These are phyloP conservation scores for Metallyticus violacea DNA, from an alignment of 2,888 invertebrate species.

Conservation along the genomic window DNA sequence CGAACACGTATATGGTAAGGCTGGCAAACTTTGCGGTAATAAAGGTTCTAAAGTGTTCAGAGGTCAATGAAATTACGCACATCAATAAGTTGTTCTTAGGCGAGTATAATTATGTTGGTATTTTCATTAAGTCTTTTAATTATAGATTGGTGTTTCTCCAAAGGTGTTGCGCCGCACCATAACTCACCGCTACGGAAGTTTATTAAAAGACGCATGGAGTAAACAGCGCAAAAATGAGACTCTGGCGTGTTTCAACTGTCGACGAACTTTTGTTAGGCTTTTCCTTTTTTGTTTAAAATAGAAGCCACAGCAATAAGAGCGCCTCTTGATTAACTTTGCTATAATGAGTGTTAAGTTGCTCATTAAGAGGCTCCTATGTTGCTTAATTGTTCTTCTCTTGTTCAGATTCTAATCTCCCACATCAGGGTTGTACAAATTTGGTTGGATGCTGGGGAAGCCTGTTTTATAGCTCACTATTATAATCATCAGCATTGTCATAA, in stretches of 20 bases:
- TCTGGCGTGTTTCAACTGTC: neutral
- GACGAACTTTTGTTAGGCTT: neutral
- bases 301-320: neutral
- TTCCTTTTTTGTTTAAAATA: neutral
- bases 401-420: neutral
- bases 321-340: neutral
- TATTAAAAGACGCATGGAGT: neutral
- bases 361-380: neutral
- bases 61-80: neutral
- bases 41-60: neutral
- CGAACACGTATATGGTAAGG: neutral
- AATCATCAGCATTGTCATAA: too few relatives aligned
- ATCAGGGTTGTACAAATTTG: neutral
- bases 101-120: neutral
- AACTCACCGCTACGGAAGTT: neutral
- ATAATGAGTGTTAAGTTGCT: neutral
- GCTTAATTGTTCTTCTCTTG: neutral
- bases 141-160: neutral
- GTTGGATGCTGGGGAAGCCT: too few relatives aligned
- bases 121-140: neutral
- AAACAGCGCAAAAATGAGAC: neutral
- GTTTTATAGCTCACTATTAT: too few relatives aligned
- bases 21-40: neutral
- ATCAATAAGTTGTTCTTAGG: neutral
- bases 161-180: neutral